These are phyloP conservation scores for Muntiacus muntjak DNA, from an alignment of 2,113 vertebrate genomes.

Conservation along the genomic window DNA sequence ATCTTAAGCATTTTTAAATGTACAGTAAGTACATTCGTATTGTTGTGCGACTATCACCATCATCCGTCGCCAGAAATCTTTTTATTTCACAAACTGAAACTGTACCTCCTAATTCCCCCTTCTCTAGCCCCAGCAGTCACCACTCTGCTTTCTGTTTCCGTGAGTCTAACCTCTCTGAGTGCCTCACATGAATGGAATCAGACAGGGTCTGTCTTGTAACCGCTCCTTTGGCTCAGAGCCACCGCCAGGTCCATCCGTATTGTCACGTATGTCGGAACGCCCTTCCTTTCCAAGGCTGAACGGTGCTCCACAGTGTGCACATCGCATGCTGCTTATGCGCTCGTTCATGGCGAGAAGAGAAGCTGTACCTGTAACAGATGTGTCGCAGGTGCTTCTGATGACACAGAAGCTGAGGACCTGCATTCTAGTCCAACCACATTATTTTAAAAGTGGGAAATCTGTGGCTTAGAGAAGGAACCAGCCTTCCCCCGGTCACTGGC, in stretches of 20 bases:
- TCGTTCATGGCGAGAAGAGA: not conserved
- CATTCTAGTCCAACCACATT: not conserved
- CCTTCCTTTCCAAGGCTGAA: not conserved
- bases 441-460: not conserved
- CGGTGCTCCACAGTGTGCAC: too few relatives aligned
- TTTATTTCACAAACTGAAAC: not conserved
- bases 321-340: rapidly evolving
- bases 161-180: not conserved
- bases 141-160: not conserved
- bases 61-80: not conserved
- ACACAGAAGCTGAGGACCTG: not conserved
- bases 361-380: not conserved
- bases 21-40: not conserved
- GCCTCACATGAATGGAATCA: not conserved
- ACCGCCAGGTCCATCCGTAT: rapidly evolving
- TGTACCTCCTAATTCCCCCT: rapidly evolving
- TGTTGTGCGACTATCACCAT: not conserved
- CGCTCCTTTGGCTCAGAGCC: not conserved
- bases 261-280: not conserved
- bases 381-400: not conserved
- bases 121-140: not conserved
- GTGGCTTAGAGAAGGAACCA: not conserved
- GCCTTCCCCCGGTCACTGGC: rapidly evolving
- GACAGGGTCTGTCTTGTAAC: not conserved
- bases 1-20: not conserved